Conservation (phyloP, 2,113 vertebrate species). For the Semnopithecus entellus region DNA sequence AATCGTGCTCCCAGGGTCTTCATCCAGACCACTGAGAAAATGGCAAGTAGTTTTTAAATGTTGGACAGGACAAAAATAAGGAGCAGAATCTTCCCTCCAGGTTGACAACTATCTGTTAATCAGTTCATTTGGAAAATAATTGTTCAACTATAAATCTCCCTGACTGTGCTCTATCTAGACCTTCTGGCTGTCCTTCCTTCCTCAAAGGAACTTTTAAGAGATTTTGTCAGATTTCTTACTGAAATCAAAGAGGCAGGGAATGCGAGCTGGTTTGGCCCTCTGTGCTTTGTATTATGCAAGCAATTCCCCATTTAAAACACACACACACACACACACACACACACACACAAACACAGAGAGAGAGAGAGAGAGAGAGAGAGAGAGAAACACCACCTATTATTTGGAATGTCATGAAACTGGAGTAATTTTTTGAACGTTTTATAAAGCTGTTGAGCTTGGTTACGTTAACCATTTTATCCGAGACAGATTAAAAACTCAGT, state of each 20-base stretch:
- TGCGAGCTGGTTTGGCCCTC: not conserved
- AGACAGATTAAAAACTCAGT: not conserved
- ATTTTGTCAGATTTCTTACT: not conserved
- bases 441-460: not conserved
- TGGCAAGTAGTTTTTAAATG: not conserved
- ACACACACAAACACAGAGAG: not conserved
- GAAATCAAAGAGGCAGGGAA: not conserved
- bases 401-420: conserved; percentile 48
- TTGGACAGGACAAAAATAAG: not conserved
- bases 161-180: not conserved
- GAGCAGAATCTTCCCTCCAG: not conserved
- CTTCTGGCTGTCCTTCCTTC: not conserved
- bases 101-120: not conserved
- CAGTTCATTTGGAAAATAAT: conserved; percentile 12
- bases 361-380: too few relatives aligned
- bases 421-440: conserved; percentile 46
- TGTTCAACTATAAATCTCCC: not conserved
- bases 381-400: conserved; percentile 29
- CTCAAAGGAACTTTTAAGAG: not conserved
- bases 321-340: not conserved
- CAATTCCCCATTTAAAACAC: conserved; percentile 7
- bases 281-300: conserved; percentile 37
- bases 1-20: not conserved
- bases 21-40: not conserved
- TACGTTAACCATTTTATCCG: conserved; percentile 16